Base-by-base conservation (phyloP, 1,140 invertebrate species). In the Cotesia vestalis region DNA sequence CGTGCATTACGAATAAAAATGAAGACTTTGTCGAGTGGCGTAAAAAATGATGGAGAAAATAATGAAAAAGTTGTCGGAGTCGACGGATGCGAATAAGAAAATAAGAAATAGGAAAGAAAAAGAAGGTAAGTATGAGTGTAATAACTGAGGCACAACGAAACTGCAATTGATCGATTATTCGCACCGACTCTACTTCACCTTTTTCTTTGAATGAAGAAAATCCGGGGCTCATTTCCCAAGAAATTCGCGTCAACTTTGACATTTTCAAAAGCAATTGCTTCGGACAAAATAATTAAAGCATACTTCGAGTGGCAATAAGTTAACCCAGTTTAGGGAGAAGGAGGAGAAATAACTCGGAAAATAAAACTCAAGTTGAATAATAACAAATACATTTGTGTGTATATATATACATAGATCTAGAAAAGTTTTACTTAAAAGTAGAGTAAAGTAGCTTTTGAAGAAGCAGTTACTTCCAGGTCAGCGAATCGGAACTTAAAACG, bases 401-500 rank as follows among this genome's bases (percentile, higher is more conserved):
- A 27, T 27, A 27, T 27, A 27, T 2, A 27, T 2, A 27, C 27
- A 27, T 27, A 27, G 27, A 27, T 55, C 66, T 38, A 12, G 52
- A 57, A 68, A 68, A 68, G 40, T 46, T 46, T 46, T 46, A 46
- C 5, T 46, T 11, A 46, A 46, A 46, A 46, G 40, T 46, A 46
- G 40, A 61, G 52, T 68, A 52, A 36, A 68, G 51, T 68, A 35
- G 66, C 66, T 57, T 68, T 36, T 68, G 9, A 57, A 17, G 6
- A 14, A n/a, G 27, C 36, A 57, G 53, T 9, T 35, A 35, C 52
- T 69, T 69, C 40, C 57, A 62, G 59, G 57, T 40, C 57, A 69
- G 38, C 55, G 55, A 60, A 59, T 69, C 67, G 51, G 14, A 69
- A 62, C 17, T 60, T 69, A 61, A 69, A 62, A 59, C 40, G 68